These are phyloP conservation scores for Sarcophaga subvicina DNA, from an alignment of 2,888 invertebrate genomes.

Conservation along the genomic window DNA sequence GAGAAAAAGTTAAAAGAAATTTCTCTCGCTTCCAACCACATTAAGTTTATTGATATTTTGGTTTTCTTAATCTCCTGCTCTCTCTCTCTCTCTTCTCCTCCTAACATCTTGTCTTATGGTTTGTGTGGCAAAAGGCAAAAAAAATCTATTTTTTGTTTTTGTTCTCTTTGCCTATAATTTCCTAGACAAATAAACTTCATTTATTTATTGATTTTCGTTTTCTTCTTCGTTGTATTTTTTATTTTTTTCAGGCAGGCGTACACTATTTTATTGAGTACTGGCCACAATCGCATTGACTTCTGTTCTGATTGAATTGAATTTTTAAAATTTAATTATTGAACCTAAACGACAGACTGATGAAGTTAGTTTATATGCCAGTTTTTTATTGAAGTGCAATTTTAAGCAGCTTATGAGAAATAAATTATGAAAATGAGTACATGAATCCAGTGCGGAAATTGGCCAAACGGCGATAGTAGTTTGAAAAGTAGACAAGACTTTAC, in stretches of 20 bases:
- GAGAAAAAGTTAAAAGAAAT: background rate
- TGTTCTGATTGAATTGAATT: background rate
- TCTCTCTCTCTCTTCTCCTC: background rate
- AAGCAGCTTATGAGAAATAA: no score
- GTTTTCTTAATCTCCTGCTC: background rate
- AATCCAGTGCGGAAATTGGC: no score
- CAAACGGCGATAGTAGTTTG: no score
- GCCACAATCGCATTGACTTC: constrained; percentile 14
- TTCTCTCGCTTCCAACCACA: constrained; percentile 47
- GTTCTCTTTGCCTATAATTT: background rate
- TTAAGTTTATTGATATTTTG: constrained; percentile 60
- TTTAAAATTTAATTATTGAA: constrained; percentile 23
- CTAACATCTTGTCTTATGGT: background rate
- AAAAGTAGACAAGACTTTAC: no score
- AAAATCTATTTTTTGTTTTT: background rate
- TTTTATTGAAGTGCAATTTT: no score
- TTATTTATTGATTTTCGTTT: constrained; percentile 15
- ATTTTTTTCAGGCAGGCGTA: background rate
- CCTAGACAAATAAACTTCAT: constrained; percentile 14
- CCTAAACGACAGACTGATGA: no score
- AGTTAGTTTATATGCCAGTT: no score
- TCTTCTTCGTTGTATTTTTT: background rate
- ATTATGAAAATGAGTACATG: no score
- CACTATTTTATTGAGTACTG: background rate
- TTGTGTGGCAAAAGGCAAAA: background rate